These are phyloP conservation scores for Sphenopsis melanotis DNA, from an alignment of 2,797 vertebrate genomes.

Conservation along the genomic window DNA sequence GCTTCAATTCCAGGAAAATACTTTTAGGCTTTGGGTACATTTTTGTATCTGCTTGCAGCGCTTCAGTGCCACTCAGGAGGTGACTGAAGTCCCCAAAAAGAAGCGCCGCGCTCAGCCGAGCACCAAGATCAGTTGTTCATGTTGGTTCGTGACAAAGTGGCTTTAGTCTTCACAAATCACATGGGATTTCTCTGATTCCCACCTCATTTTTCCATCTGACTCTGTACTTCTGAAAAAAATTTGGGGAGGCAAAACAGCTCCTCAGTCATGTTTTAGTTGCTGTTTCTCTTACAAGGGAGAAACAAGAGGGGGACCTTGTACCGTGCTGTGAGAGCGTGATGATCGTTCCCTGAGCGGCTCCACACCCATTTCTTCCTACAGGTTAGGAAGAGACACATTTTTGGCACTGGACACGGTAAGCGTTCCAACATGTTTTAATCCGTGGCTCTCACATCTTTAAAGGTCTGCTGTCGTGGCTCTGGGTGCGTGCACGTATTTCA, in stretches of 20 bases:
- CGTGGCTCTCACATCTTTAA: constrained; percentile 75
- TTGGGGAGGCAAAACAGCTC: neutral
- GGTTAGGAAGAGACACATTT: constrained; percentile 82
- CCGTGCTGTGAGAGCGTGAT: neutral
- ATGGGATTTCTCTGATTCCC: neutral
- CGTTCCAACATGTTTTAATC: constrained; percentile 84
- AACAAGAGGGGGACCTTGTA: neutral
- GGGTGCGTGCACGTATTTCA: constrained; percentile 74
- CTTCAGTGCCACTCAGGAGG: neutral
- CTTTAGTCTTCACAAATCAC: neutral
- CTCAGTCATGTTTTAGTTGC: neutral
- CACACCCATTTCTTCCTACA: constrained; percentile 78
- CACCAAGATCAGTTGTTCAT: neutral
- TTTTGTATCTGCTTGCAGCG: neutral
- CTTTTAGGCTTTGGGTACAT: neutral
- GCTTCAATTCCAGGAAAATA: neutral
- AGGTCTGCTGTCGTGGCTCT: constrained; percentile 80
- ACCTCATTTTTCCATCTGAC: neutral
- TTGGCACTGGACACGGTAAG: constrained; percentile 81
- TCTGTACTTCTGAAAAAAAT: neutral
- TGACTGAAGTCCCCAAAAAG: constrained; percentile 4
- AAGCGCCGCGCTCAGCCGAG: neutral
- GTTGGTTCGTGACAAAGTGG: neutral
- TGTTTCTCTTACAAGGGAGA: neutral
- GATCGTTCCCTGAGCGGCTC: constrained; percentile 53